Evolutionary conservation across 2,888 invertebrate species (phyloP).

Genomic region (Oxystoma pomonae): DNA sequence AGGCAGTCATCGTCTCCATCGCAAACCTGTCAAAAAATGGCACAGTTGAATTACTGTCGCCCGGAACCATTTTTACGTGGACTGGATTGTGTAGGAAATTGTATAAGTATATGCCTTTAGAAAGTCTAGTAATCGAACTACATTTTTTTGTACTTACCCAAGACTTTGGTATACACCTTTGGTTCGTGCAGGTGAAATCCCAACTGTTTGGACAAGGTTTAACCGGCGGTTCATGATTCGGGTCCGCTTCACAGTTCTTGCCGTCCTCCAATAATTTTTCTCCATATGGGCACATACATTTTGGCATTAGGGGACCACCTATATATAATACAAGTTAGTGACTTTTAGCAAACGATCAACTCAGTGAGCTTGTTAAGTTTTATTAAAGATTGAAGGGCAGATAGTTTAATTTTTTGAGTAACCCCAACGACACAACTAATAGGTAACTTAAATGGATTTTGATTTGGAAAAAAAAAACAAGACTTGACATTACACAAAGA

Average conservation of each 20-base stretch:
- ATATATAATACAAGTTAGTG: not conserved
- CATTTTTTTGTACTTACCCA: slow-evolving; percentile 59
- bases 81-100: not conserved
- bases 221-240: slow-evolving; percentile 80
- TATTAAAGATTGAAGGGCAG: no score
- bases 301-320: slow-evolving; percentile 46
- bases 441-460: no score
- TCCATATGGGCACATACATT: slow-evolving; percentile 90
- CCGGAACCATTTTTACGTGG: no score
- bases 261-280: slow-evolving; percentile 73
- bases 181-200: slow-evolving; percentile 93
- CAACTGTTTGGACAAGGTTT: slow-evolving; percentile 87
- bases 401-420: no score
- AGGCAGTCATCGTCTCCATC: slow-evolving; percentile 95
- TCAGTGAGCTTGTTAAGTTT: no score
- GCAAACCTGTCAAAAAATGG: slow-evolving; percentile 49
- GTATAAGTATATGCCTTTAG: not conserved
- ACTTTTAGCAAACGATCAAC: no score
- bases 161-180: slow-evolving; percentile 85
- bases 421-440: no score
- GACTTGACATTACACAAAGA: no score
- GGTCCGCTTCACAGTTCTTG: slow-evolving; percentile 71
- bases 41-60: no score
- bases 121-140: not conserved
- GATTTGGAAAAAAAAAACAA: no score